Evolutionary conservation across 2,113 vertebrate species (phyloP).

Genomic region (Chaenogobius annularis): DNA sequence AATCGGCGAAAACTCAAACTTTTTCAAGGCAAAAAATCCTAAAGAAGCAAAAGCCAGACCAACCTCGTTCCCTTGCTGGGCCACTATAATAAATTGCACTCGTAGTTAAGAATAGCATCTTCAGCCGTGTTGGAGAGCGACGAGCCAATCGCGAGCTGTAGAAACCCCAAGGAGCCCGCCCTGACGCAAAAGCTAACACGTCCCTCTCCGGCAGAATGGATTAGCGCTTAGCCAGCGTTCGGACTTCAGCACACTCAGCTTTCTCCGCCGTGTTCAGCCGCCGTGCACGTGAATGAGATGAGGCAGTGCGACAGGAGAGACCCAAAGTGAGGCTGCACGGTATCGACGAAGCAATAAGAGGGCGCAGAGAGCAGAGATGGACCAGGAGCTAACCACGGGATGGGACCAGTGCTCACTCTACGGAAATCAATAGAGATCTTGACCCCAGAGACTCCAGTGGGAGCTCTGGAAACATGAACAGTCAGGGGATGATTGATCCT

Average conservation of each 20-base stretch:
- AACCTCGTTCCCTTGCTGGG: no score
- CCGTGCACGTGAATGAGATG: background rate
- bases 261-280: no score
- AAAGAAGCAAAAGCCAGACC: no score
- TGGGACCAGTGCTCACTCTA: background rate
- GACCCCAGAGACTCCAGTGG: background rate
- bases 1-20: no score
- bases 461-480: background rate
- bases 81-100: no score
- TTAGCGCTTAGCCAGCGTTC: background rate
- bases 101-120: no score
- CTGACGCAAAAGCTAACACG: background rate
- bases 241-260: background rate
- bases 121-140: no score
- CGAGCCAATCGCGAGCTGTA: no score
- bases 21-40: no score
- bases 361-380: background rate
- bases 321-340: background rate
- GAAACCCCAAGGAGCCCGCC: no score
- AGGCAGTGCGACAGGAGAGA: background rate
- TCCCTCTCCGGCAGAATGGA: background rate
- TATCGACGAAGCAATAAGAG: conserved; percentile 3
- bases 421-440: background rate
- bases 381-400: background rate
- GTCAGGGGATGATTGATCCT: background rate